Base-by-base conservation (phyloP, 1,140 invertebrate species). In the Vanessa atalanta region DNA sequence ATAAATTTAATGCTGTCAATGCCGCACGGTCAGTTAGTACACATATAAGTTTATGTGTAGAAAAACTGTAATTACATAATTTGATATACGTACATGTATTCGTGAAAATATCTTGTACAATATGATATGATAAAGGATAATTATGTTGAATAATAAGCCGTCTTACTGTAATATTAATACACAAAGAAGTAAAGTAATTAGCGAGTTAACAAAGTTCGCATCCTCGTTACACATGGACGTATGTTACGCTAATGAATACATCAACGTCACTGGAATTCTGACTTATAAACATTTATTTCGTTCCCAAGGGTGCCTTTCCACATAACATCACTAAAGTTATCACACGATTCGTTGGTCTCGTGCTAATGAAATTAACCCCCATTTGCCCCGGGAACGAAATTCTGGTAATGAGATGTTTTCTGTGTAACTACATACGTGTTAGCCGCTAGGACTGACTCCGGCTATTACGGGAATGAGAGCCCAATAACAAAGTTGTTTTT, bases 341-440 rank as follows among this genome's bases (percentile, higher is more conserved):
- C 90, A 92, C 87, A 91, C 90, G 90, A 88, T 90, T 92, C 89
- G 90, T 90, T 91, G 90, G 84, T 85, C 81, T 77, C 88, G 78
- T 80, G 79, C 87, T 92, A 92, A 92, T 92, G 88, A 92, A 92
- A 92, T 92, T 92, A 92, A 90, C 89, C 87, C 84, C 86, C 83
- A 88, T 88, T 89, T 84, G 83, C 84, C 79, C 82, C 79, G 83
- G 80, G 83, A 84, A 85, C 78, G 82, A 82, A 84, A 85, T 73
- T 82, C 75, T 81, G 75, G 88, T 92, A 92, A 90, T 90, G 88
- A 90, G 88, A 90, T 88, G 88, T 91, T 89, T 83, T 76, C 74
- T 79, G 82, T 86, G 84, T 86, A 78, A 87, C 84, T 84, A 89
- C 83, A 84, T 70, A 84, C 83, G 82, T 88, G 82, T 87, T 86